Base-by-base conservation (phyloP, 1,140 invertebrate genomes). In the Rhagoletis pomonella region DNA sequence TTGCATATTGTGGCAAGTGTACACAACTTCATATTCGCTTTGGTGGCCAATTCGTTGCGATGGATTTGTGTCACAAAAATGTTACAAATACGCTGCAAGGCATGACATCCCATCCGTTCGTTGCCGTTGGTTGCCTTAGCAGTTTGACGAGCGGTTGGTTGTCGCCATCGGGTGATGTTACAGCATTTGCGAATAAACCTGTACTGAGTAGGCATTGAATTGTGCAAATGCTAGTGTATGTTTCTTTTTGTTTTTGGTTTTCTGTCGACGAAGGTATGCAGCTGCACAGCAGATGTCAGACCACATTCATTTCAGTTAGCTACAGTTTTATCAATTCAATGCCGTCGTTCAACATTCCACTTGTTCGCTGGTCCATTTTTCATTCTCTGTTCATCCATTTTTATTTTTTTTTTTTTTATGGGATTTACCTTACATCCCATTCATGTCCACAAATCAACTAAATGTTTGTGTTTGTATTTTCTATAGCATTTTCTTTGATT, bases 291-390 rank as follows among this genome's bases (percentile, higher is more conserved):
- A 47, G 73, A n/a, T 55, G 50, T 81, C 47, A 81, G 47, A 55
- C 73, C 73, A n/a, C 73, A 81, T 81, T 81, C 73, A 81, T 81
- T 55, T 55, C 73, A 81, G 47, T 55, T 81, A 81, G 50, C 73
- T 29, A 55, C 47, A 81, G 50, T 81, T 81, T 81, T 81, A 81
- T 81, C 73, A 81, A 81, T 81, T 29, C 50, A n/a, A 81, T 29
- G 50, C n/a, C 55, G 47, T n/a, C 47, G 6, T 19, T 14, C 17
- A 14, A 14, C 17, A 39, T 17, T 73, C 5, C 14, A 47, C 12
- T 44, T 47, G 44, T 44, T 7, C 42, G 14, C 17, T 47, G 12
- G 3, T n/a, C 67, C 44, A 4, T 14, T 14, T 67, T 39, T 67
- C 29, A 1, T 19, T 9, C 2, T 29, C 0, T 44, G 6, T 39